Conservation (phyloP, 2,113 vertebrate genomes). For the Phaethon lepturus region DNA sequence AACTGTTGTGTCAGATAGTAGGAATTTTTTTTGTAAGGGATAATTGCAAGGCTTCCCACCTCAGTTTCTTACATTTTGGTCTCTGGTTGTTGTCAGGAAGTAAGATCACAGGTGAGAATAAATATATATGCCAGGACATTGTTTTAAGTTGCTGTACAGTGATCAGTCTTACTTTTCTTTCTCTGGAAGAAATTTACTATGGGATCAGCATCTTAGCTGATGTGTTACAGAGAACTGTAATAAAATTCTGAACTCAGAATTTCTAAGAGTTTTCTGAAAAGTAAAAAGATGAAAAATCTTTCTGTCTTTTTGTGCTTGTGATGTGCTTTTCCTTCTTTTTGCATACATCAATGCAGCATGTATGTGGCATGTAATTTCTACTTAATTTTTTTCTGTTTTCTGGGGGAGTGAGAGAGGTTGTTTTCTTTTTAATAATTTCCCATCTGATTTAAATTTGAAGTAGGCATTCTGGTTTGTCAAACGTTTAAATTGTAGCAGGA, state of each 20-base stretch:
- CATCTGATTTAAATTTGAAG: constrained; percentile 62
- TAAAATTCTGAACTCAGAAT: not conserved
- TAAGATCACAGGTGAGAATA: not conserved
- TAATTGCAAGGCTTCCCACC: not conserved
- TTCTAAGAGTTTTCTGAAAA: not conserved
- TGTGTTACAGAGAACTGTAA: not conserved
- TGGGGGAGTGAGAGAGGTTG: not conserved
- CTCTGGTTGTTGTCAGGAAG: constrained; percentile 32
- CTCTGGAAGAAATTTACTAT: constrained; percentile 10
- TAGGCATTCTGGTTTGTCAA: constrained; percentile 39
- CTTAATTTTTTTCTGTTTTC: not conserved
- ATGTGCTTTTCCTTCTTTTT: not conserved
- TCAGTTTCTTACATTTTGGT: constrained; percentile 22
- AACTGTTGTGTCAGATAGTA: not conserved
- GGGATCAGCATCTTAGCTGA: not conserved
- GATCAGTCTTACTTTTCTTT: not conserved
- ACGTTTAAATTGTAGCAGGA: not conserved
- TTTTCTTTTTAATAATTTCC: not conserved
- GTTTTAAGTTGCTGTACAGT: not conserved
- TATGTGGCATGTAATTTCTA: not conserved
- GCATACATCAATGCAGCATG: not conserved
- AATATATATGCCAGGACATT: not conserved
- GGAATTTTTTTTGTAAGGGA: not conserved
- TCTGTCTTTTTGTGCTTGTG: not conserved
- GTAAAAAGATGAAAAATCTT: not conserved